Evolutionary conservation across 2,888 invertebrate species (phyloP), one percentile per base, ranked within the genome.

Genomic region (Liposcelis brunnea): DNA sequence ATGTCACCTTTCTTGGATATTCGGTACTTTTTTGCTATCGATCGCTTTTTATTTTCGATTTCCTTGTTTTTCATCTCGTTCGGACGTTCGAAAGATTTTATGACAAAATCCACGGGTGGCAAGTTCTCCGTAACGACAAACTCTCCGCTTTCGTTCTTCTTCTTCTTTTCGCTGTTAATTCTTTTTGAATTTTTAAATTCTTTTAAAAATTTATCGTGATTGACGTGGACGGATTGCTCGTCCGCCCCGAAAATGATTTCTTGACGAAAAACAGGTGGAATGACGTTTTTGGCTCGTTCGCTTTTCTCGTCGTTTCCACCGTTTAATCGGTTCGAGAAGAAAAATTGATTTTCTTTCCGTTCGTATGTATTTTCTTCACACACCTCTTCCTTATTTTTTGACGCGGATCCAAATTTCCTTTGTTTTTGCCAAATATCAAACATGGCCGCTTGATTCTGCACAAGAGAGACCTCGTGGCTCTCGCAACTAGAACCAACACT

Each of bases 1-100:
- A 64, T 61, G 52, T 72, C 70, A 45, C 66, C 67, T 53, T 64
- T 65, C 47, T 62, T 62, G n/a, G 67, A 66, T 47, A 64, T 61
- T 36, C 56, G 57, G 49, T 64, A 67, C 49, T 67, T 66, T 38
- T 63, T 63, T 2, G 57, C 51, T 48, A 61, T 58, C 48, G 54
- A 59, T 16, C 42, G n/a, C 6, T 37, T 16, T 16, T 42, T 21
- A 32, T 14, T 26, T 7, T 42, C 40, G n/a, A 42, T 16, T 38
- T 31, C 15, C 14, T 14, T 15, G 15, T 45, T 26, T 21, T 44
- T 44, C 43, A 8, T 12, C 15, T 18, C 40, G 12, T 14, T 14
- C 10, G 37, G 37, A 18, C 19, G 6, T 18, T 40, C 40, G 19
- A 40, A 40, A 40, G 3, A 6, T 18, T 40, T 40, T 14, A 40